Conservation (phyloP, 2,797 vertebrate genomes). For the Liasis olivaceus region DNA sequence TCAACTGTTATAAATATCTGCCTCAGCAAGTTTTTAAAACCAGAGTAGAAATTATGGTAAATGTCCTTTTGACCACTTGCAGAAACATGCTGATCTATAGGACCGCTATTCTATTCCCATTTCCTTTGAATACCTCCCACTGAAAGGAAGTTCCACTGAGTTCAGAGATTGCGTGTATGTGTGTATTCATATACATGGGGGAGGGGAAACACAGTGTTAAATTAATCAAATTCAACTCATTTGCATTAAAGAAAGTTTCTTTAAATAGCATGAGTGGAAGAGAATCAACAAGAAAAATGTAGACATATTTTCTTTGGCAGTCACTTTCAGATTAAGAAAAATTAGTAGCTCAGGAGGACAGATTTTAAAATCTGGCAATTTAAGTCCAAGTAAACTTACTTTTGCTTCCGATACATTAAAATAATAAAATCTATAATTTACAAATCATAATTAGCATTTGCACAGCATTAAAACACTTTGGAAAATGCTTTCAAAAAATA, state of each 20-base stretch:
- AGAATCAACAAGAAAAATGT: background rate
- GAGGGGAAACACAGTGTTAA: background rate
- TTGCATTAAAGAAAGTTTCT: background rate
- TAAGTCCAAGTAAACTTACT: background rate
- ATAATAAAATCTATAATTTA: background rate
- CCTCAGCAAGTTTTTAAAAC: background rate
- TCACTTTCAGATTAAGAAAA: background rate
- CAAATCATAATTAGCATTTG: background rate
- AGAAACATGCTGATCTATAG: background rate
- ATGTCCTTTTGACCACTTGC: background rate
- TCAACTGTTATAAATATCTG: background rate
- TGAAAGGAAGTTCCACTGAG: background rate
- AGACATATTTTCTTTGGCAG: background rate
- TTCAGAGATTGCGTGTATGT: background rate
- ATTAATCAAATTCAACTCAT: background rate
- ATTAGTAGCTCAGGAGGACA: background rate
- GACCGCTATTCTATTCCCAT: background rate
- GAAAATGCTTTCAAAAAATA: background rate
- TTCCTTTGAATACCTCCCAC: background rate
- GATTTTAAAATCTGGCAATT: background rate
- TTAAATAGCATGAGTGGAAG: background rate
- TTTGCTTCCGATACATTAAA: background rate
- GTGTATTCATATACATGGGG: background rate
- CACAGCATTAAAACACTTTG: background rate
- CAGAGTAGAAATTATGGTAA: background rate